Conservation (phyloP, 2,888 invertebrate genomes). For the Cosmopolites sordidus region DNA sequence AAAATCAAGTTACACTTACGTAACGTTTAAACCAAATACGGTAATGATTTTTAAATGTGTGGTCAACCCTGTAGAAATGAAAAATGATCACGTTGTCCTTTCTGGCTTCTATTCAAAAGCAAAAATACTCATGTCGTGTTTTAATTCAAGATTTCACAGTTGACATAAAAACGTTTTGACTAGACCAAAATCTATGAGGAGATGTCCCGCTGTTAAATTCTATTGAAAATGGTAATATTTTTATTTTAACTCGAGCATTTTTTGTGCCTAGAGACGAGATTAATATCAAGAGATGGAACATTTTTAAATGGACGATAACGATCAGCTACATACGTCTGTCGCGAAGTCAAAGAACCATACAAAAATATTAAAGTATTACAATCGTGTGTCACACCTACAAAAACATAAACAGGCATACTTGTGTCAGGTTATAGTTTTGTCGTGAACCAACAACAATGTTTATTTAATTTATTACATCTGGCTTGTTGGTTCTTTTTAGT, state of each 20-base stretch:
- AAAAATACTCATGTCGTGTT: too few relatives aligned
- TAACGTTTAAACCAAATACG: background rate
- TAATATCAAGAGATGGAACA: conserved; percentile 17
- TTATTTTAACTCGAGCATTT: conserved; percentile 23
- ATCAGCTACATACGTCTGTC: conserved; percentile 19
- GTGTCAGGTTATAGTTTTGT: background rate
- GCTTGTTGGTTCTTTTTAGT: too few relatives aligned
- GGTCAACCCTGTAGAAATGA: too few relatives aligned
- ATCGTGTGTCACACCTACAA: conserved; percentile 34
- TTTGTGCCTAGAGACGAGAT: conserved; percentile 19
- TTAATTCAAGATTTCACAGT: background rate
- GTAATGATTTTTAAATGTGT: too few relatives aligned
- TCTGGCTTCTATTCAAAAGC: too few relatives aligned
- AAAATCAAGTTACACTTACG: too few relatives aligned
- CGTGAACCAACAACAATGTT: background rate
- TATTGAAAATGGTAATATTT: conserved; percentile 22
- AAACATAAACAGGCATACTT: conserved; percentile 9
- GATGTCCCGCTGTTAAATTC: conserved; percentile 14
- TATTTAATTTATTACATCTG: background rate
- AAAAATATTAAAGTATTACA: conserved; percentile 9
- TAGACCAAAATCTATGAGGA: conserved; percentile 18
- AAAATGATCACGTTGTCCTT: too few relatives aligned
- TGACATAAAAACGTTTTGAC: conserved; percentile 23
- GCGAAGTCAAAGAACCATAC: conserved; percentile 27
- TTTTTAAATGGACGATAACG: conserved; percentile 20